Base-by-base conservation (phyloP, 2,888 invertebrate species). In the Steinernema carpocapsae region DNA sequence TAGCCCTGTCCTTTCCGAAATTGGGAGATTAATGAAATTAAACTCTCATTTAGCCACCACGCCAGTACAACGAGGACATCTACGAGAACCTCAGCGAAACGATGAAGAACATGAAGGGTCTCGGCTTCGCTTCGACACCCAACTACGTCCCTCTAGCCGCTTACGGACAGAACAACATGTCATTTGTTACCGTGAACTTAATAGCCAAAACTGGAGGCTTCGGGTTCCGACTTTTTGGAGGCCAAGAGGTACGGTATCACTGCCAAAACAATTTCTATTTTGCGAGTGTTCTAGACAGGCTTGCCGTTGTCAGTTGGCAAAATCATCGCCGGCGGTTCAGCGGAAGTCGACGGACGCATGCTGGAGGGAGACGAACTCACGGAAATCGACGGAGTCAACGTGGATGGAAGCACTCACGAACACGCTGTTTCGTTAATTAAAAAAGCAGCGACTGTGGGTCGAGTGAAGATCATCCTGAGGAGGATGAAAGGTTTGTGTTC, bases 151-250 rank as follows among this genome's bases (percentile, higher is more conserved):
- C 88, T 0, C 75, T 85, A n/a, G 78, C 82, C 29, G 78, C 81
- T 12, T 83, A 84, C 70, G 76, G 74, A 6, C 78, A 77, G 43
- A 37, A 71, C 43, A 70, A 59, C 46, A 19, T 71, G 24, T 73
- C 52, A 14, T 92, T 93, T 83, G 92, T 93, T 81, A 89, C 92
- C 75, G 92, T 97, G 10, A 93, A 93, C 0, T 89, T 97, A 72
- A 92, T 93, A 70, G 91, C 95, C n/a, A 94, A 94, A 83, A 93
- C 94, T 46, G 92, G 93, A 74, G 97, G 97, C 1, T 99, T 99
- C 90, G 97, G 97, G 10, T 99, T 99, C 90, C 91, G 97, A 78
- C 95, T 99, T 87, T 94, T 97, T 43, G 97, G 97, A 26, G 99
- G 99, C 51, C 94, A 94, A 0, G 97, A 97, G 89, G 97, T 97